Conservation (phyloP, 1,140 invertebrate genomes). For the Hyles vespertilio region DNA sequence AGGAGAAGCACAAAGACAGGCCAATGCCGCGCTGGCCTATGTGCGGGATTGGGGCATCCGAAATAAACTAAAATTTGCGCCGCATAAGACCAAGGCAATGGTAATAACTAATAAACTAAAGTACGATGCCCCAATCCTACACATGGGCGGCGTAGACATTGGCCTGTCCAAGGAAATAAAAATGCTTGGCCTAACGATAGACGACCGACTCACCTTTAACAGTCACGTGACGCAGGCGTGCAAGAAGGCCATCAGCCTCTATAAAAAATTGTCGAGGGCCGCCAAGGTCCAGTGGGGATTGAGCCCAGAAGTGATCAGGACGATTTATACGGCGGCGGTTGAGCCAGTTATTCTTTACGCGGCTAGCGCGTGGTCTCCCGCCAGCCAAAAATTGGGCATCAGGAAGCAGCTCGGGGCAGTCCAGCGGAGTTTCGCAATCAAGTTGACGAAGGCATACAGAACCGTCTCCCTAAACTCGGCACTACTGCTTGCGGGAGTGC, state of each 20-base stretch:
- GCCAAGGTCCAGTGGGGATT: slow-evolving; percentile 11
- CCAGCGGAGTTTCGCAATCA: neutral
- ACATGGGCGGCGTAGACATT: slow-evolving; percentile 11
- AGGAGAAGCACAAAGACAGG: slow-evolving; percentile 1
- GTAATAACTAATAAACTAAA: slow-evolving; percentile 13
- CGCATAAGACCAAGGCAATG: slow-evolving; percentile 16
- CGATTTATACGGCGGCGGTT: slow-evolving; percentile 4
- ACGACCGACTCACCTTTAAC: slow-evolving; percentile 13
- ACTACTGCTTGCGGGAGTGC: neutral
- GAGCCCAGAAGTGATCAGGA: slow-evolving; percentile 6
- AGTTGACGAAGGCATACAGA: neutral
- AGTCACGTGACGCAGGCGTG: slow-evolving; percentile 1
- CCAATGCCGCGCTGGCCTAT: slow-evolving; percentile 9
- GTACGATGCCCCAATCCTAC: slow-evolving; percentile 7
- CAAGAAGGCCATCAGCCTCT: slow-evolving; percentile 2
- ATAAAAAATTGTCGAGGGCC: slow-evolving; percentile 7
- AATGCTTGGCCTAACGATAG: slow-evolving; percentile 8
- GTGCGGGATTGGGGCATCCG: slow-evolving; percentile 5
- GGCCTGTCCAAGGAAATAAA: slow-evolving; percentile 9
- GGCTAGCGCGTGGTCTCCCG: neutral
- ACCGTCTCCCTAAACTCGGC: neutral
- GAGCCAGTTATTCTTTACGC: slow-evolving; percentile 3
- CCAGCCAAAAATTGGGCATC: neutral
- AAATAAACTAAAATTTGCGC: slow-evolving; percentile 15
- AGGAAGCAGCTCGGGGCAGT: neutral